Base-by-base conservation (phyloP, 2,888 invertebrate species). In the Arctia plantaginis region DNA sequence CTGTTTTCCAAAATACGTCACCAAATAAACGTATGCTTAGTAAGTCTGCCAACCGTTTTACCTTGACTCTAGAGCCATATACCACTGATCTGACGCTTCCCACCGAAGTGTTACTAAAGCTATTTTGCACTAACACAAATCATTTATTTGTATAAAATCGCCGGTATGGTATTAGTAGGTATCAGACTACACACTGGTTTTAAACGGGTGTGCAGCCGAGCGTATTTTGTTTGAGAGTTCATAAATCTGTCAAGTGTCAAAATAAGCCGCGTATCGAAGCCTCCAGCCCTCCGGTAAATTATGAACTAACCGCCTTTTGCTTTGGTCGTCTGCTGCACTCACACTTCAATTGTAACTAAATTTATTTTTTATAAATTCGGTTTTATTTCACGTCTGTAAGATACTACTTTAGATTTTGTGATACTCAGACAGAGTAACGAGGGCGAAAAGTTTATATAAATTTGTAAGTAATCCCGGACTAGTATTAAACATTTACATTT, bases 191-290 rank as follows among this genome's bases (percentile, higher is more conserved):
- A 62, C 41, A 33, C 66, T 77, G 80, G 74, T 76, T 81, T 84
- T 78, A 82, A 82, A 76, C 70, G 77, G 75, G 82, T 83, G 84
- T 87, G 90, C 89, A 90, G 87, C 86, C 84, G 87, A 89, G 90
- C 90, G 93, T 91, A 91, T 94, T 93, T 93, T 85, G 88, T 89
- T 88, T 92, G 95, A 94, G 92, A 90, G 93, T 89, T 90, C 91
- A 95, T 95, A 95, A 95, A 95, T 95, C 92, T 93, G 93, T 93
- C 95, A 94, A 77, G 80, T 89, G 94, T 95, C 95, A 95, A 95
- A 95, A 90, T 95, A 95, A 95, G 95, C 94, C 93, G 90, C 92
- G 94, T 95, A 95, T 95, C 95, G 95, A 94, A 86, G 90, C 85
- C 82, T 80, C 90, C 95, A 95, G 94, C 90, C 91, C 89, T 85